A percentile compares a stretch with the other conserved stretches of the same genome.
Conservation (phyloP, 1,140 invertebrate genomes). For the Drosophila tropicalis region DNA sequence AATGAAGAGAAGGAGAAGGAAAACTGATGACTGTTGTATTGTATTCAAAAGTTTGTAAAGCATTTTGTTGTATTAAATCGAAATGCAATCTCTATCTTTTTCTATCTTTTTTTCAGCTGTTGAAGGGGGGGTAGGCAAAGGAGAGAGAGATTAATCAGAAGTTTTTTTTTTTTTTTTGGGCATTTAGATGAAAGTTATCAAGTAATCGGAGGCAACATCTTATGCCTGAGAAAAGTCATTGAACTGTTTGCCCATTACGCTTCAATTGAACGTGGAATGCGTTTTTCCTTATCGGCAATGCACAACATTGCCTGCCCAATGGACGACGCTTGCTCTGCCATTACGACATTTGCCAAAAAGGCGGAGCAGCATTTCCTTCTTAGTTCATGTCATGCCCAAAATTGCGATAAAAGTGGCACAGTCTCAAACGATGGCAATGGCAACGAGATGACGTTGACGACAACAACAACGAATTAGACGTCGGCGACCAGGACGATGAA, state of each 20-base stretch:
- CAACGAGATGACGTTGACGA: not conserved
- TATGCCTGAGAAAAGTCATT: constrained; percentile 9
- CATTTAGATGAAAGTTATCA: no score
- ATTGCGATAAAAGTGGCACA: constrained; percentile 19
- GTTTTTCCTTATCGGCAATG: constrained; percentile 9
- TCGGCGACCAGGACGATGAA: not conserved
- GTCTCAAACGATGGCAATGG: not conserved
- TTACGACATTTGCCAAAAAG: constrained; percentile 22
- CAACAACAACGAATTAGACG: no score
- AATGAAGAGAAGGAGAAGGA: no score
- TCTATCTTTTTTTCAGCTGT: no score
- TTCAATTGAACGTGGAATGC: constrained; percentile 18
- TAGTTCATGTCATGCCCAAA: constrained; percentile 22
- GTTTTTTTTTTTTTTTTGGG: no score
- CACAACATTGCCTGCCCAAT: constrained; percentile 11
- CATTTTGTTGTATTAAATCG: no score
- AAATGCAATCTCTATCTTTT: no score
- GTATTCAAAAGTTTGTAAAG: no score
- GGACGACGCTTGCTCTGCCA: not conserved
- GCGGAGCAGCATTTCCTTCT: not conserved
- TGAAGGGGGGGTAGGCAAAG: no score
- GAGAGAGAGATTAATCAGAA: no score
- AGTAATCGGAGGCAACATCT: not conserved
- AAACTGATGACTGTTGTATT: no score
- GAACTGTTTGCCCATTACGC: constrained; percentile 20